A percentile compares a stretch with the other conserved stretches of the same genome.
These are phyloP conservation scores for Nipponacmea schrenckii DNA, from an alignment of 2,888 invertebrate species.

Conservation along the genomic window DNA sequence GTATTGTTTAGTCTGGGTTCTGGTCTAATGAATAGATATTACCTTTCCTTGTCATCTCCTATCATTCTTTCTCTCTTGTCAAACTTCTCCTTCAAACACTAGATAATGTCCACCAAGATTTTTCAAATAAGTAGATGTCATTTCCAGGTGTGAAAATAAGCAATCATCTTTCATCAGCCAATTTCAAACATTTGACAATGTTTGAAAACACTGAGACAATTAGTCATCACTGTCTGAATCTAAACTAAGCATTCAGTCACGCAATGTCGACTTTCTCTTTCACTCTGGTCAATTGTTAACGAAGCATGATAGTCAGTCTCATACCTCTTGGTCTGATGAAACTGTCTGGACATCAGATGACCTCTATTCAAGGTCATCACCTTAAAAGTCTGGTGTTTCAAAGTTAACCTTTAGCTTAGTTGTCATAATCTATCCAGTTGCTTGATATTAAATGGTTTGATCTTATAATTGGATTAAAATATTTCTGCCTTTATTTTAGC, in stretches of 20 bases:
- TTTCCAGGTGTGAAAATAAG: no score
- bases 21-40: no score
- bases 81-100: no score
- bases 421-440: background rate
- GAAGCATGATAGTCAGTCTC: background rate
- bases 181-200: background rate
- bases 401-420: no score
- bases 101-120: no score
- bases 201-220: background rate
- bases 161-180: no score
- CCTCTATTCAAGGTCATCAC: constrained; percentile 5
- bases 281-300: background rate
- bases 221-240: background rate
- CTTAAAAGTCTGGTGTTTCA: background rate
- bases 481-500: background rate
- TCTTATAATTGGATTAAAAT: background rate
- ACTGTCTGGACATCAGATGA: constrained; percentile 4
- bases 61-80: no score
- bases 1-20: no score
- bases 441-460: background rate
- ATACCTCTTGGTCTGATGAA: background rate
- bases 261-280: background rate
- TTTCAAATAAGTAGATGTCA: no score
- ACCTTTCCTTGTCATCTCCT: no score
- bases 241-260: background rate